phyloP scores from a whole-genome alignment of 2,113 vertebrate species.

The Phocoena sinus region DNA sequence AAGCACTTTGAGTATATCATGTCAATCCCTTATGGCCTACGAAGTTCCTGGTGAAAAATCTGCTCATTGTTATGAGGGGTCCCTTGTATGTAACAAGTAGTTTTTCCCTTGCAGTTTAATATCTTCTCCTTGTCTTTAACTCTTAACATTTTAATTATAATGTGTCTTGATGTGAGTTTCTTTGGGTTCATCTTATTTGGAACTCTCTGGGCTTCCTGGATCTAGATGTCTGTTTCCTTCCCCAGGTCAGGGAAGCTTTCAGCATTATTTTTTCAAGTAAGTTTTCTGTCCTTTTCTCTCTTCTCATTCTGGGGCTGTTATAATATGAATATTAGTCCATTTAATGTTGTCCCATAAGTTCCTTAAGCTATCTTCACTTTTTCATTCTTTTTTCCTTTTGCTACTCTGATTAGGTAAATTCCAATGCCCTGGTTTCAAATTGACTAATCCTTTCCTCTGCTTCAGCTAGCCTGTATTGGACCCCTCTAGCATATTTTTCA shows the following conservation, averaged over 20 bases:
- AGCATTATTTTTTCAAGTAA: neutral
- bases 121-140: neutral
- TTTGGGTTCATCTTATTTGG: neutral
- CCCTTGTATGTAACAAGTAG: neutral
- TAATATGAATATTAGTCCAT: neutral
- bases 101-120: neutral
- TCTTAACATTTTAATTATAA: neutral
- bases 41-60: neutral
- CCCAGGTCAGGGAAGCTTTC: neutral
- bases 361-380: neutral
- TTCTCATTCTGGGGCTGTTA: neutral
- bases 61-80: neutral
- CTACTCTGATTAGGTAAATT: neutral
- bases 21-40: neutral
- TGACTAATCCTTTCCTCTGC: neutral
- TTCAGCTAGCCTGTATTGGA: neutral
- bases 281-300: neutral
- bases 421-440: neutral
- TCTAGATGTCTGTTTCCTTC: neutral
- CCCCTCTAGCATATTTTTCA: neutral
- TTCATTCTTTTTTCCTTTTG: neutral
- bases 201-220: neutral
- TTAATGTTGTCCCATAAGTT: neutral
- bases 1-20: neutral
- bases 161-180: neutral